Evolutionary conservation across 92 coral and sea anemone species (phyloP).

Genomic region (Desmophyllum pertusum): DNA sequence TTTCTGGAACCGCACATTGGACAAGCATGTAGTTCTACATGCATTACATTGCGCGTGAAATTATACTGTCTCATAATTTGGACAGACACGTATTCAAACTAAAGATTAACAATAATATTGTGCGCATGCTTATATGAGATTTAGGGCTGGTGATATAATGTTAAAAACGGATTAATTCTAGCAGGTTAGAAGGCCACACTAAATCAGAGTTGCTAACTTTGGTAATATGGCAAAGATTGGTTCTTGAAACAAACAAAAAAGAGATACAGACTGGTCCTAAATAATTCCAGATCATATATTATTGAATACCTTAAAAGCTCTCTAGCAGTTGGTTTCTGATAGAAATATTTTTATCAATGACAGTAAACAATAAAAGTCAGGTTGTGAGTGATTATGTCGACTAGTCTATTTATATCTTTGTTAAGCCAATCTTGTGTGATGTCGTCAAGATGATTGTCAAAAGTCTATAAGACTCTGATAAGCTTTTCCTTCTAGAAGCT

Average conservation of each 20-base stretch:
- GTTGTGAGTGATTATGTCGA: slow-evolving; percentile 55
- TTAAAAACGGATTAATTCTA: background rate
- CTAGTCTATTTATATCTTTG: slow-evolving; percentile 92
- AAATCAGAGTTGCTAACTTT: background rate
- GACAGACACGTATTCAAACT: no score
- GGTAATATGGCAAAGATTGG: background rate
- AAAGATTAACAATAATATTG: no score
- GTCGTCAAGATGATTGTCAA: slow-evolving; percentile 98
- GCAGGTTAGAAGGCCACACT: background rate
- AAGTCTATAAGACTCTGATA: slow-evolving; percentile 97
- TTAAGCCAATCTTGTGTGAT: slow-evolving; percentile 95
- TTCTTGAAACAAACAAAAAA: background rate
- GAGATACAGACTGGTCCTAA: background rate
- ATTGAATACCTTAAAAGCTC: background rate
- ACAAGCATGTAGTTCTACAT: no score
- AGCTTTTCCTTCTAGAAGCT: slow-evolving; percentile 92
- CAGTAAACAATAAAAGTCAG: background rate
- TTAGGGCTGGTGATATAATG: no score
- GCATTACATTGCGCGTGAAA: no score
- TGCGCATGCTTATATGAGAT: no score
- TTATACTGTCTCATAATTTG: no score
- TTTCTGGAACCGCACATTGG: no score
- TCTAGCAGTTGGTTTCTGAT: background rate
- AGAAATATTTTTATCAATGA: background rate
- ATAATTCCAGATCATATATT: background rate